phyloP scores from a whole-genome alignment of 2,888 invertebrate genomes.

The Pachydiplax longipennis region DNA sequence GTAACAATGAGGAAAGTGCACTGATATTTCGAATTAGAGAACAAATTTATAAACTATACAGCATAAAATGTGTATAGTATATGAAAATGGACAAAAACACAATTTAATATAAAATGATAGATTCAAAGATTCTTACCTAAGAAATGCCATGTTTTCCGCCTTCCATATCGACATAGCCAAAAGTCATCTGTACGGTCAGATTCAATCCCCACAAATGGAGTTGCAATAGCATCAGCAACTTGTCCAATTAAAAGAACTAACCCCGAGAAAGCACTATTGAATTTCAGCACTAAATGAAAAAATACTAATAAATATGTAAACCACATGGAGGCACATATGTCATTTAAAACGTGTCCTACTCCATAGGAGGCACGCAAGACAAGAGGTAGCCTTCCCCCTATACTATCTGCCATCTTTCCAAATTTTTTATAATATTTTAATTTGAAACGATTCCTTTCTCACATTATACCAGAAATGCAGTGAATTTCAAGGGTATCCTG shows the following conservation, averaged over 20 bases:
- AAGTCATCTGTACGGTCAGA: conserved; percentile 77
- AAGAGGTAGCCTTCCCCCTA: conserved; percentile 46
- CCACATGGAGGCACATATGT: conserved; percentile 93
- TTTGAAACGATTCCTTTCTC: no score
- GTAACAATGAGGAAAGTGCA: no score
- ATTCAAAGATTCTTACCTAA: conserved; percentile 68
- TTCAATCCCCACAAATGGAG: conserved; percentile 84
- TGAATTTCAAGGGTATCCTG: no score
- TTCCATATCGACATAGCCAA: conserved; percentile 76
- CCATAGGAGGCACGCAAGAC: conserved; percentile 66
- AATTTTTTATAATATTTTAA: not conserved
- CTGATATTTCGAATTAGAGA: no score
- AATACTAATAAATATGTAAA: conserved; percentile 90
- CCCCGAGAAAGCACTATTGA: conserved; percentile 62
- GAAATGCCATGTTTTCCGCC: conserved; percentile 88
- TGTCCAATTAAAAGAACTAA: conserved; percentile 59
- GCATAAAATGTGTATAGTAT: no score
- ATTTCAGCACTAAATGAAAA: conserved; percentile 68
- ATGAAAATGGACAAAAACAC: no score
- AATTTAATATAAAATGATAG: no score
- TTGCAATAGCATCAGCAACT: conserved; percentile 84
- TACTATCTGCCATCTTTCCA: not conserved
- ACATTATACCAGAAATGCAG: no score
- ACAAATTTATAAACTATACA: no score
- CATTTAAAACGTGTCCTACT: conserved; percentile 89